Evolutionary conservation across 2,888 invertebrate genomes (phyloP), one percentile per base, ranked within the genome.

Genomic region (Xanthia icteritia): DNA sequence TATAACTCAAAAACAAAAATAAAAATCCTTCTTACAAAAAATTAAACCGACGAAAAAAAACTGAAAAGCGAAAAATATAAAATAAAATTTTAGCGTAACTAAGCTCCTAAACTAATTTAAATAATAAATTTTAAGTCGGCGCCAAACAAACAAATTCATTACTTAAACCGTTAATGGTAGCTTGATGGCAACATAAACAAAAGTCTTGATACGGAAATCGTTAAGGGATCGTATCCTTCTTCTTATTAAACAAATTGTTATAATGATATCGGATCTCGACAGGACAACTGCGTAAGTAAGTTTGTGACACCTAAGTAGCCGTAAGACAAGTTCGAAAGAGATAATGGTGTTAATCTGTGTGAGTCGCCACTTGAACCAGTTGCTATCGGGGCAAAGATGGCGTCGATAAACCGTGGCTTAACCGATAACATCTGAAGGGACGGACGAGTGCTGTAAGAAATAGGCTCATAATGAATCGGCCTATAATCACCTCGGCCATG

Each of bases 301-400:
- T 92, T 91, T 85, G 89, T 87, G 90, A 85, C 89, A 89, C 85
- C 90, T 90, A 92, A 94, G 92, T 92, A 93, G 92, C 91, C 89
- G 90, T 91, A 90, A 88, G 91, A 91, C 92, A 93, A 94, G 92
- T 93, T 93, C 87, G 90, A 91, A 88, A 82, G 85, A 92, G 94
- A 94, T 94, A 94, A 94, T 93, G 87, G 92, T 89, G 92, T 92
- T 94, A 94, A 94, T 94, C 94, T 93, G 90, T 88, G 81, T 82
- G 90, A 92, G 91, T 92, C 92, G 89, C 91, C 92, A 91, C 92
- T 94, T 89, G 89, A 90, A 89, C 82, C 86, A 80, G 83, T 82
- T 85, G 88, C 82, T 90, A 92, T 91, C 91, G 85, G 81, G 78
- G 86, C 86, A 86, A 90, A 93, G 93, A 94, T 94, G 90, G 92